phyloP scores from a whole-genome alignment of 2,113 vertebrate genomes.

The Passer domesticus region DNA sequence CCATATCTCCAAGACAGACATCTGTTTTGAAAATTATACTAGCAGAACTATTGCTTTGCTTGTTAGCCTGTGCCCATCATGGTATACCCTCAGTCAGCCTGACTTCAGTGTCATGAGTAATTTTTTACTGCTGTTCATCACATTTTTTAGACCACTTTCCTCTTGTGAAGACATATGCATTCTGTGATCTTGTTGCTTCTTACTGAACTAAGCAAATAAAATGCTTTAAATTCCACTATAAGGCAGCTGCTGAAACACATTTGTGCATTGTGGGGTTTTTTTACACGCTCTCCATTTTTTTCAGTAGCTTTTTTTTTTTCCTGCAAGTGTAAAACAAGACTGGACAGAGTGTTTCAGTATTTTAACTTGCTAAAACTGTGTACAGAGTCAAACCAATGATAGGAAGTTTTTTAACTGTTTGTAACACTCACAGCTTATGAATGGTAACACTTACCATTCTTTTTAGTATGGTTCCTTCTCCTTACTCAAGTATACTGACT shows the following conservation, averaged over 20 bases:
- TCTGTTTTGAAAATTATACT: neutral
- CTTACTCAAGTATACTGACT: neutral
- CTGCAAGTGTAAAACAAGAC: neutral
- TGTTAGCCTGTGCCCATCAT: neutral
- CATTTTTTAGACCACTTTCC: neutral
- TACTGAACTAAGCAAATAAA: neutral
- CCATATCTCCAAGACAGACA: accelerated
- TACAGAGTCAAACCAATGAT: neutral
- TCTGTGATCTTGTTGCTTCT: neutral
- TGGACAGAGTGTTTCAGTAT: neutral
- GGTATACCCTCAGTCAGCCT: neutral
- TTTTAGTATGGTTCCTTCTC: neutral
- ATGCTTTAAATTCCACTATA: neutral
- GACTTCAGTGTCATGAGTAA: neutral
- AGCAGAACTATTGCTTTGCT: neutral
- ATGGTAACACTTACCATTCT: neutral
- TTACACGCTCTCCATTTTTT: neutral
- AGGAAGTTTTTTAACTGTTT: neutral
- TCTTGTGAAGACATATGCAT: neutral
- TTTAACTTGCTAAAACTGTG: neutral
- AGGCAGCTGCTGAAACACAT: neutral
- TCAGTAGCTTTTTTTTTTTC: neutral
- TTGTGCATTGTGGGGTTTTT: neutral
- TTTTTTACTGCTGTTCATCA: neutral
- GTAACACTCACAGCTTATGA: neutral